These are phyloP conservation scores for Platyscapa corneri DNA, from an alignment of 1,140 invertebrate species.

Conservation along the genomic window DNA sequence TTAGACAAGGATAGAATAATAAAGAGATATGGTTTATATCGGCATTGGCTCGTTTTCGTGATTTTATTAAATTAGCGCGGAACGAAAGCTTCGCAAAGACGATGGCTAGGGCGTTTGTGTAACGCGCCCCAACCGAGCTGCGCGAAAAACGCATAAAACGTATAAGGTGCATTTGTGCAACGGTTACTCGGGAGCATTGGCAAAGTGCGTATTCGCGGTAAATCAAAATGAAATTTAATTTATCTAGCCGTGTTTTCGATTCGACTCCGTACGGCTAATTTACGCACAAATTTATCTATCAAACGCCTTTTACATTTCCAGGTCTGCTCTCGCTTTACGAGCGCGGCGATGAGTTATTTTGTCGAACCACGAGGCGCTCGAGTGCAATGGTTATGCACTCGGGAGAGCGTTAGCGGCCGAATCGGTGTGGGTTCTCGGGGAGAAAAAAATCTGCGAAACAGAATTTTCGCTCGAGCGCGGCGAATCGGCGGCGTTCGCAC, in stretches of 20 bases:
- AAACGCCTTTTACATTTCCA: neutral
- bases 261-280: neutral
- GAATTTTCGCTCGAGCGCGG: too few relatives aligned
- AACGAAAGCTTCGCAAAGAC: neutral
- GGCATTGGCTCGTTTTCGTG: neutral
- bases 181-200: neutral
- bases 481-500: too few relatives aligned
- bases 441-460: too few relatives aligned
- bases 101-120: neutral
- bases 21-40: neutral
- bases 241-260: neutral
- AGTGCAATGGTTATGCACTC: too few relatives aligned
- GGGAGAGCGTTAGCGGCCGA: neutral
- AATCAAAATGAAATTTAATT: neutral
- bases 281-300: neutral
- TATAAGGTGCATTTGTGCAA: too few relatives aligned
- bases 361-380: neutral
- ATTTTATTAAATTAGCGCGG: neutral
- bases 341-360: too few relatives aligned
- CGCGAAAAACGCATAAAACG: too few relatives aligned
- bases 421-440: too few relatives aligned
- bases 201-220: neutral
- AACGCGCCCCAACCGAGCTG: neutral
- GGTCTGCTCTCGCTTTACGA: neutral
- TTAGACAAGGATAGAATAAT: slow-evolving; percentile 32